Evolutionary conservation across 1,140 invertebrate species (phyloP), one percentile per base, ranked within the genome.

Genomic region (Sipha flava): DNA sequence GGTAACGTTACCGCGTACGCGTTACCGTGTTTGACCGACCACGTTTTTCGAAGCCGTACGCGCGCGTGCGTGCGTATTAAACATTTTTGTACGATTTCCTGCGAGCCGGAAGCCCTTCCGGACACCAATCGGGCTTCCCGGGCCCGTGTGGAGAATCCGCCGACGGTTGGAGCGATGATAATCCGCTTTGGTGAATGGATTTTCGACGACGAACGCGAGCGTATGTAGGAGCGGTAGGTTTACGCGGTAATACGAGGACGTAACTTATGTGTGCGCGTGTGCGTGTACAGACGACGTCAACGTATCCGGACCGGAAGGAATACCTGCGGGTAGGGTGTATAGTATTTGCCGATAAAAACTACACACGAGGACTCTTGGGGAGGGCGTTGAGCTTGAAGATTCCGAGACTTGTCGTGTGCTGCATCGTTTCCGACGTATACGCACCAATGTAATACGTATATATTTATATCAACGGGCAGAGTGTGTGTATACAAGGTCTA

Each of bases 71-170:
- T 23, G n/a, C 34, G 9, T 70, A 47, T 43, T 66, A 43, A 66
- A 59, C 57, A 29, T 43, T 70, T 47, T 70, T 70, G 66, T 70
- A 70, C 66, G 66, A 70, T 70, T 70, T 70, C 64, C 40, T 70
- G 0, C 7, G 34, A 40, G 40, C 9, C 62, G 62, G 66, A 70
- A 70, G 66, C 40, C 16, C 9, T 47, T 70, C 66, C 66, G 66
- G 64, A 66, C n/a, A 40, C 18, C 64, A 21, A 23, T 23, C 62
- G 34, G 34, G 62, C 40, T 66, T 23, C n/a, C n/a, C 62, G 10
- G 6, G 1, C 26, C 2, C 3, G 16, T 12, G 52, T 54, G 14
- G 21, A 57, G 23, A 14, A n/a, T n/a, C n/a, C n/a, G n/a, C 26
- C 16, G 3, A 9, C n/a, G 23, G 18, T n/a, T 31, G n/a, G 10